Base-by-base conservation (phyloP, 1,140 invertebrate genomes). In the Aleiodes sp. region DNA sequence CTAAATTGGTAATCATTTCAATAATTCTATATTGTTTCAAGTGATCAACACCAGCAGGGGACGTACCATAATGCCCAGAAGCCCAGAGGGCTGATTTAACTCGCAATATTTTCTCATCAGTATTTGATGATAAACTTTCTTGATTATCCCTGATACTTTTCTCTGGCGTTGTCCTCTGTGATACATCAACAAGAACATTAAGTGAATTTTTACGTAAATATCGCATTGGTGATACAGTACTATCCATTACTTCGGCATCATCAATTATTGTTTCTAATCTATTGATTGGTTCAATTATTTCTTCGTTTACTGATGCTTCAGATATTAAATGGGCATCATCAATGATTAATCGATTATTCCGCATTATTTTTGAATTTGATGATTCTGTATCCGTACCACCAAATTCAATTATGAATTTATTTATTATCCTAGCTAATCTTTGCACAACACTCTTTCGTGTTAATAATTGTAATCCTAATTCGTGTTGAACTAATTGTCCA, bases 21-120 rank as follows among this genome's bases (percentile, higher is more conserved):
- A 94, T 79, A 16, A 92, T 84, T 62, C 88, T 87, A 64, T 89
- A 82, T 65, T 89, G 87, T 31, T 87, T 88, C 12, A 98, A 83
- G 71, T 93, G 90, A 31, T 91, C 87, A 10, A 95, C 86, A 0
- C 96, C 96, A 57, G 89, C 87, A 0, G 87, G 80, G 16, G 94
- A 94, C 0, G 91, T 92, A 2, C 93, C 94, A 16, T 94, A 88
- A 80, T 97, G 95, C 10, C 94, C 94, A 26, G 96, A 82, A 7
- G 93, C 92, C 96, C 97, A 99, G 0, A 99, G 81, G 0, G 96
- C 93, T 19, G 95, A 90, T 82, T 99, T 99, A 12, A 97, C 81
- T 64, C 92, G 89, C 1, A 93, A 81, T 28, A 93, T 90, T 73
- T 92, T 90, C n/a, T 74, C 75, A 10, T 79, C 78, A 12, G 80